phyloP scores from a whole-genome alignment of 1,140 invertebrate species.

The Heliconius congener region DNA sequence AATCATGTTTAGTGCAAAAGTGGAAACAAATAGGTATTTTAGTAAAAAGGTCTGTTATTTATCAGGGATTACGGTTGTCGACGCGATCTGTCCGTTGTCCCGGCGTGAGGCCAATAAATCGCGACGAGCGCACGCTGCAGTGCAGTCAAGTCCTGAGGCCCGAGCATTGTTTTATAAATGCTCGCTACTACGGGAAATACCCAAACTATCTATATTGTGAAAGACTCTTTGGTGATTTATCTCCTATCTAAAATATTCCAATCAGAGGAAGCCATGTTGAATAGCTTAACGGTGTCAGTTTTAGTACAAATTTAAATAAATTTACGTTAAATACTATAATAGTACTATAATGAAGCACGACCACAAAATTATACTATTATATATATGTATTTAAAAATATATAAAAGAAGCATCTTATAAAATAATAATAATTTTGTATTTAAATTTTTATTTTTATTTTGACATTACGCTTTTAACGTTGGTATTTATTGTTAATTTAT shows the following conservation, averaged over 20 bases:
- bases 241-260: conserved; percentile 18
- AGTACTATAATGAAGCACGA: too few relatives aligned
- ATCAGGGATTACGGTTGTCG: conserved; percentile 28
- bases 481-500: too few relatives aligned
- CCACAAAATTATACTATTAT: too few relatives aligned
- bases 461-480: too few relatives aligned
- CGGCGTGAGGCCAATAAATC: conserved; percentile 33
- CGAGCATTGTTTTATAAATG: conserved; percentile 35
- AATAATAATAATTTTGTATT: too few relatives aligned
- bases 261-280: not conserved
- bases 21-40: conserved; percentile 26
- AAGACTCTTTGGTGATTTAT: conserved; percentile 14
- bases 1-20: conserved; percentile 13
- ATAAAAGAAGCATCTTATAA: too few relatives aligned
- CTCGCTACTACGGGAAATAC: conserved; percentile 21
- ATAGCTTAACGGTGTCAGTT: not conserved
- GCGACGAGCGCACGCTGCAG: conserved; percentile 25
- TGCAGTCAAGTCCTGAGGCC: conserved; percentile 28
- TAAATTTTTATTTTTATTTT: too few relatives aligned
- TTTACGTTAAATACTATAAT: too few relatives aligned
- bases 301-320: too few relatives aligned
- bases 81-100: conserved; percentile 32
- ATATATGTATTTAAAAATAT: too few relatives aligned
- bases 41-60: conserved; percentile 31
- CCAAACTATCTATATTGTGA: conserved; percentile 18